These are phyloP conservation scores for Sebastes aleutianus DNA, from an alignment of 2,797 vertebrate species.

Conservation along the genomic window DNA sequence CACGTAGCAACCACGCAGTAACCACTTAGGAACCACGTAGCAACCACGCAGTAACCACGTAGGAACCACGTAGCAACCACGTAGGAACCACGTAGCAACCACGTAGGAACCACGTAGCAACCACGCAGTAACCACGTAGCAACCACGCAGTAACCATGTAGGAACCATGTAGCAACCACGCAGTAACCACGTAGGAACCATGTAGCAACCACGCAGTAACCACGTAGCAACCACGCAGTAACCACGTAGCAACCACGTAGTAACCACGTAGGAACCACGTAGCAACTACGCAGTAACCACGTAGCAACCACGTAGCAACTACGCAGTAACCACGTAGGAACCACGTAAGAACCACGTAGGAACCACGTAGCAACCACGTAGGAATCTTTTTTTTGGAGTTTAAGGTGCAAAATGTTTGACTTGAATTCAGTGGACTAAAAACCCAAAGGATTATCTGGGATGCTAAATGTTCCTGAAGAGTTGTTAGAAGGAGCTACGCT, in stretches of 20 bases:
- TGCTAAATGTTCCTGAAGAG: neutral
- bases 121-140: accelerated
- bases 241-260: too few species aligned
- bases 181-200: accelerated
- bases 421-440: neutral
- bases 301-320: too few species aligned
- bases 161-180: accelerated
- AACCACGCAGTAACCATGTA: too few species aligned
- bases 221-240: accelerated
- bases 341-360: too few species aligned
- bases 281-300: too few species aligned
- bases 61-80: accelerated
- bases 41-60: accelerated
- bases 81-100: accelerated
- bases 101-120: accelerated
- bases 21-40: accelerated
- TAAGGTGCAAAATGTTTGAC: too few species aligned
- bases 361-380: too few species aligned
- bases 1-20: accelerated
- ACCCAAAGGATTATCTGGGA: neutral
- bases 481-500: neutral
- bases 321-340: too few species aligned
- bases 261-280: accelerated
- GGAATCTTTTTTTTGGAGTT: too few species aligned
- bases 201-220: accelerated